These are phyloP conservation scores for Goniozus legneri DNA, from an alignment of 1,140 invertebrate species.

Conservation along the genomic window DNA sequence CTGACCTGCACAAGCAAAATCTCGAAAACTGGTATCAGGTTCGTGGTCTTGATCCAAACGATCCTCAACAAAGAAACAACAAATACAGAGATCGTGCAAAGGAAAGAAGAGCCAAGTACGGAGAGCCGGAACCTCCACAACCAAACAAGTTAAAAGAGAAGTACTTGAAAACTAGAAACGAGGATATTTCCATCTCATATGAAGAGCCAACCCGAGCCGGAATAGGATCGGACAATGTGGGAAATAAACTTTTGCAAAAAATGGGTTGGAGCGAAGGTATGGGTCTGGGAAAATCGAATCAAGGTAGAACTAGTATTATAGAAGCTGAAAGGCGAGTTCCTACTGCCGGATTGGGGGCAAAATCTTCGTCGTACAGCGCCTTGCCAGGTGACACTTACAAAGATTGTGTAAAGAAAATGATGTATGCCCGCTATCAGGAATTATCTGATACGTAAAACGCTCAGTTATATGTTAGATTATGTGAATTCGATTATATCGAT, in stretches of 20 bases:
- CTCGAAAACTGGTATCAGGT: constrained; percentile 66
- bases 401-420: constrained; percentile 88
- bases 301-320: constrained; percentile 90
- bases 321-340: constrained; percentile 68
- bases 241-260: constrained; percentile 91
- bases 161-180: constrained; percentile 60
- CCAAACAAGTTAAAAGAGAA: constrained; percentile 70
- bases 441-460: constrained; percentile 58
- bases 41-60: constrained; percentile 56
- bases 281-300: constrained; percentile 88
- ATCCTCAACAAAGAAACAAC: constrained; percentile 53
- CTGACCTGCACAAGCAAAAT: constrained; percentile 94
- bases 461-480: too few species aligned
- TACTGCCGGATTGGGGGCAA: constrained; percentile 73
- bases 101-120: constrained; percentile 91
- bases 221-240: constrained; percentile 85
- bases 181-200: constrained; percentile 51
- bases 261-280: constrained; percentile 98
- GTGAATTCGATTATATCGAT: too few species aligned
- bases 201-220: constrained; percentile 68
- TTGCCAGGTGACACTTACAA: constrained; percentile 83
- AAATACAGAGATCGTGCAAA: constrained; percentile 94
- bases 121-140: constrained; percentile 78
- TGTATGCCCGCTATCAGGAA: constrained; percentile 80
- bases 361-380: constrained; percentile 69